Evolutionary conservation across 2,797 vertebrate species (phyloP).

Genomic region (Scolopax bukidnonensis): DNA sequence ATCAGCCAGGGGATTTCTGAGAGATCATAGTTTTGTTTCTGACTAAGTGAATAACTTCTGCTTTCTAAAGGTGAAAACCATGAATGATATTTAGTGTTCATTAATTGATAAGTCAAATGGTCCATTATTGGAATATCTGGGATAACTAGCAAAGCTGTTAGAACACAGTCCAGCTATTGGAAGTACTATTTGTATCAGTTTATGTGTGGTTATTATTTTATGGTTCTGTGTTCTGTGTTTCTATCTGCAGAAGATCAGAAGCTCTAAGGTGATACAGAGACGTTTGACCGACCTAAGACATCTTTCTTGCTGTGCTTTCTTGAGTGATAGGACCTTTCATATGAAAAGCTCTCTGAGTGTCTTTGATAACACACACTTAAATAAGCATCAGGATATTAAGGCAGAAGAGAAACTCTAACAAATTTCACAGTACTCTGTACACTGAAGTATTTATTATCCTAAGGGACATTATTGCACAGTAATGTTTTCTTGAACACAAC

Average conservation of each 20-base stretch:
- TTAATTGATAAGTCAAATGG: background rate
- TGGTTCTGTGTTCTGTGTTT: background rate
- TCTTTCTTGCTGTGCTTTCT: background rate
- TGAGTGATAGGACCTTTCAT: background rate
- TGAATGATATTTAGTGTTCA: background rate
- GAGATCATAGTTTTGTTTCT: background rate
- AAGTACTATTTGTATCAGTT: background rate
- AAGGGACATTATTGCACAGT: background rate
- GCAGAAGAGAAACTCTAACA: background rate
- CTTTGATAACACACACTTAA: background rate
- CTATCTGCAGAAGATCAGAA: background rate
- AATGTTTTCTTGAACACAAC: background rate
- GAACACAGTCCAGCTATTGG: background rate
- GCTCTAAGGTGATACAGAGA: background rate
- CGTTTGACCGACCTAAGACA: background rate
- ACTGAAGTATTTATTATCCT: background rate
- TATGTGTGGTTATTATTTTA: background rate
- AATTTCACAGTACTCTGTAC: background rate
- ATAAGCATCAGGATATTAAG: background rate
- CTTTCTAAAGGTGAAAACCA: background rate
- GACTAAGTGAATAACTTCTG: background rate
- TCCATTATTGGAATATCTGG: background rate
- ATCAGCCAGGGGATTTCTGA: slow-evolving; percentile 13
- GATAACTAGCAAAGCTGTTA: background rate
- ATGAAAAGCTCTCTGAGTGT: background rate